These are phyloP conservation scores for Ennomos erosarius DNA, from an alignment of 2,888 invertebrate genomes.

Conservation along the genomic window DNA sequence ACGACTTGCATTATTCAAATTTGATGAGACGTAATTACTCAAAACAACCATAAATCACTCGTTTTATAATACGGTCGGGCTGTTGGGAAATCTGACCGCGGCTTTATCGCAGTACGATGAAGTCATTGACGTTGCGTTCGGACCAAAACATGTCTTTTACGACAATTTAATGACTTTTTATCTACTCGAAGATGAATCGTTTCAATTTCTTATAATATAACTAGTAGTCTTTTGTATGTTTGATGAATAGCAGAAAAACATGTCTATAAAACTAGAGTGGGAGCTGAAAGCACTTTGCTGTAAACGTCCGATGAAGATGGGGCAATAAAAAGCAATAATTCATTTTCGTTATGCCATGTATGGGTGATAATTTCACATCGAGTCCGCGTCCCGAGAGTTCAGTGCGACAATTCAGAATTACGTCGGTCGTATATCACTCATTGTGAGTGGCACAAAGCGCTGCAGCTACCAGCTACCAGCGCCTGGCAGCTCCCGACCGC, in stretches of 20 bases:
- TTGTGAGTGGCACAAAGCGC: slow-evolving; percentile 80
- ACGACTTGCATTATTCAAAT: slow-evolving; percentile 82
- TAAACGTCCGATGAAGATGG: slow-evolving; percentile 58
- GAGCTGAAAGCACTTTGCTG: slow-evolving; percentile 57
- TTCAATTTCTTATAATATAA: slow-evolving; percentile 46
- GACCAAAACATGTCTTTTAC: slow-evolving; percentile 69
- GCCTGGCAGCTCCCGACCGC: slow-evolving; percentile 73
- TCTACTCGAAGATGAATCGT: slow-evolving; percentile 55
- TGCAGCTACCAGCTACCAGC: slow-evolving; percentile 73
- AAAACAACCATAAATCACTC: slow-evolving; percentile 81
- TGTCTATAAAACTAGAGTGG: slow-evolving; percentile 52
- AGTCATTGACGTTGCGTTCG: slow-evolving; percentile 67
- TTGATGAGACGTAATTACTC: slow-evolving; percentile 84
- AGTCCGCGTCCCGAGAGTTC: slow-evolving; percentile 64
- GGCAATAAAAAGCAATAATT: slow-evolving; percentile 80
- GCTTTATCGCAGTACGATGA: slow-evolving; percentile 65
- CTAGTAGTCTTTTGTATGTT: slow-evolving; percentile 39
- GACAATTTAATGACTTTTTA: slow-evolving; percentile 67
- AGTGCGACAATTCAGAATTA: slow-evolving; percentile 79
- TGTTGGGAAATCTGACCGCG: slow-evolving; percentile 67
- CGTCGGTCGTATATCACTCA: slow-evolving; percentile 84
- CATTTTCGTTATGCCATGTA: slow-evolving; percentile 83
- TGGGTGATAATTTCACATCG: slow-evolving; percentile 83
- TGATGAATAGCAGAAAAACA: slow-evolving; percentile 49
- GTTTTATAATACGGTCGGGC: slow-evolving; percentile 72